Percentiles rank a stretch among this genome's conserved stretches.
These are phyloP conservation scores for Heliopora coerulea DNA, from an alignment of 92 coral and sea anemone species.

Conservation along the genomic window DNA sequence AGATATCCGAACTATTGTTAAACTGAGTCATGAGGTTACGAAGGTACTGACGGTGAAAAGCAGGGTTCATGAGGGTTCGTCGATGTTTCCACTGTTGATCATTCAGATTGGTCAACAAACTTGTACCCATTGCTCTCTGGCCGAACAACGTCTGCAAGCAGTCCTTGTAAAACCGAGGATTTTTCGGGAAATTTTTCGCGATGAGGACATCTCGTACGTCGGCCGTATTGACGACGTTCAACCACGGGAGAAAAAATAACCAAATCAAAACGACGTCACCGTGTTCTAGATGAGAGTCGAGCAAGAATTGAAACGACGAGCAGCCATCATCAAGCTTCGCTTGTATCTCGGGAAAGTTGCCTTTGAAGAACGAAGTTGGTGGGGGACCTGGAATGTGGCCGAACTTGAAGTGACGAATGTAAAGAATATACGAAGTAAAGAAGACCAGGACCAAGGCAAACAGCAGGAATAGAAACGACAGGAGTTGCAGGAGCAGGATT, in stretches of 20 bases:
- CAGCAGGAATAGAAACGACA: background rate
- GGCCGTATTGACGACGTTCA: slow-evolving; percentile 23
- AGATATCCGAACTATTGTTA: slow-evolving; percentile 64
- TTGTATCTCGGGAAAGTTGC: slow-evolving; percentile 33
- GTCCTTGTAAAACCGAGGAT: slow-evolving; percentile 46
- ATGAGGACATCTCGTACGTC: slow-evolving; percentile 46
- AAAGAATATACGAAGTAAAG: slow-evolving; percentile 9
- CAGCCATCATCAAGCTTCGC: slow-evolving; percentile 33
- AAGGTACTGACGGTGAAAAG: slow-evolving; percentile 75
- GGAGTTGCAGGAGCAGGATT: slow-evolving; percentile 1
- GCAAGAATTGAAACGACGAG: slow-evolving; percentile 34
- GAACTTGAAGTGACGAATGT: slow-evolving; percentile 27
- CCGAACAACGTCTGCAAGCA: slow-evolving; percentile 39
- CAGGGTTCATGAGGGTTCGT: slow-evolving; percentile 70
- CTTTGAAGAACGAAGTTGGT: slow-evolving; percentile 39
- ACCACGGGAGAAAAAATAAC: slow-evolving; percentile 31
- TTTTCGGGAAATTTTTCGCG: slow-evolving; percentile 64
- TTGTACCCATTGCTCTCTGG: slow-evolving; percentile 53
- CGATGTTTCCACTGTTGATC: slow-evolving; percentile 62
- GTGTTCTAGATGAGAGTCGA: slow-evolving; percentile 19
- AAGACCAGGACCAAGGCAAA: background rate
- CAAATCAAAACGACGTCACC: slow-evolving; percentile 29
- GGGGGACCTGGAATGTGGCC: slow-evolving; percentile 31
- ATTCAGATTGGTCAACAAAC: slow-evolving; percentile 61
- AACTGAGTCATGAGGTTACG: slow-evolving; percentile 67